Percentiles rank a stretch among this genome's conserved stretches.
Conservation (phyloP, 2,113 vertebrate genomes). For the Falcunculus frontatus region DNA sequence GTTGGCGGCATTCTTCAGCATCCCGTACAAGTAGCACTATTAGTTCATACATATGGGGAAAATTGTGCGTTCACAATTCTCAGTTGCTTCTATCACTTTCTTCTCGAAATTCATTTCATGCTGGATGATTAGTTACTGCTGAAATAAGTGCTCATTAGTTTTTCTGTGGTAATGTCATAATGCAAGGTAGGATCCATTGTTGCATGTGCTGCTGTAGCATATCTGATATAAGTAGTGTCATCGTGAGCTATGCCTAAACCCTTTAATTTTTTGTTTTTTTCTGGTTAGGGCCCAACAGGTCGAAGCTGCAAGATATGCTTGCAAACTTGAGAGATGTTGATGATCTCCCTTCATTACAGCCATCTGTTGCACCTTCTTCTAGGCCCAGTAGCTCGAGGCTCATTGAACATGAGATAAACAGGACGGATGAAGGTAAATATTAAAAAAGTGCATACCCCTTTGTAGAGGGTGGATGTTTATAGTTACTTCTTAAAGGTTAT, state of each 20-base stretch:
- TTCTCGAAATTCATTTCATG: conserved; percentile 67
- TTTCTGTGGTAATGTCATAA: conserved; percentile 7
- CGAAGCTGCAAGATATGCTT: conserved; percentile 98
- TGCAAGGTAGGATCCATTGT: conserved; percentile 42
- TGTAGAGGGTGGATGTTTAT: background rate
- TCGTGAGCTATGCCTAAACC: conserved; percentile 25
- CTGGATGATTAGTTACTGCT: conserved; percentile 42
- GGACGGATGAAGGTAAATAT: conserved; percentile 88
- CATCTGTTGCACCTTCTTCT: conserved; percentile 85
- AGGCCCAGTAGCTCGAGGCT: conserved; percentile 85
- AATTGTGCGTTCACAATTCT: background rate
- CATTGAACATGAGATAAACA: conserved; percentile 87
- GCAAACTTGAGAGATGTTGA: conserved; percentile 96
- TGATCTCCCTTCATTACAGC: conserved; percentile 91
- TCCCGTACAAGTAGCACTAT: conserved; percentile 28
- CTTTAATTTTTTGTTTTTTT: conserved; percentile 31
- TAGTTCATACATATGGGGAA: conserved; percentile 20
- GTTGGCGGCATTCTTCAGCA: conserved; percentile 43
- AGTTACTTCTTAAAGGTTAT: background rate
- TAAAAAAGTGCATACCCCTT: background rate
- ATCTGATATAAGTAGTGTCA: background rate
- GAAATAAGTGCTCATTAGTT: conserved; percentile 50
- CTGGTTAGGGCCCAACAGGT: conserved; percentile 90
- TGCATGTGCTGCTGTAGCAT: conserved; percentile 37
- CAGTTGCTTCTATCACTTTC: conserved; percentile 48